Base-by-base conservation (phyloP, 2,113 vertebrate genomes). In the Marmota flaviventris region DNA sequence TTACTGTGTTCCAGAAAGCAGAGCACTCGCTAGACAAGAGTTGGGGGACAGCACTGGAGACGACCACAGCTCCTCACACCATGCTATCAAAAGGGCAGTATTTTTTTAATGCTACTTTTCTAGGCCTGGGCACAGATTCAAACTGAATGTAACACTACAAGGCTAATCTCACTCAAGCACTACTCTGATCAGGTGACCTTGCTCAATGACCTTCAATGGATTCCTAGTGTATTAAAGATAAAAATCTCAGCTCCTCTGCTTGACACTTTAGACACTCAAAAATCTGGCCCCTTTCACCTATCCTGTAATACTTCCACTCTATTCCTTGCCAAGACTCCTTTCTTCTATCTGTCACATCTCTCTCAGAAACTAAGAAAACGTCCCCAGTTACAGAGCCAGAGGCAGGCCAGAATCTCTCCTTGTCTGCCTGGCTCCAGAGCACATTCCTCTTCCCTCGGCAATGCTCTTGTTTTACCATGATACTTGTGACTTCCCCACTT, bases 51-150 rank as follows among this genome's bases (percentile, higher is more conserved):
- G 16, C 51, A 25, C 69, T 17, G 0, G 29, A 3, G 24, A 39
- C 13, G 0, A 7, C 10, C 53, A 27, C 0, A 0, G 42, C 6
- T 61, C 5, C 13, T 25, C 70, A 18, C 1, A 6, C 12, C 42
- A 72, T 29, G 22, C 85, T 58, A 9, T 6, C 32, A 8, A 18
- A 0, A 27, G 37, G 72, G 17, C 45, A 27, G 85, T 58, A 5
- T 42, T 67, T 90, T 58, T 2, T 16, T 5, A 22, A 65, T 22
- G 69, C 45, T 48, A 65, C 24, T 72, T 76, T 58, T 25, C 37
- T 29, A 56, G 42, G 34, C 32, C 25, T 16, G 7, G 6, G 67
- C 56, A 76, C 13, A 12, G 85, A 51, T 85, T 24, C 79, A 51
- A 58, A 34, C 0, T 9, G 58, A 73, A 48, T 0, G 1, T 1